phyloP scores from a whole-genome alignment of 2,113 vertebrate genomes.

The Verasper variegatus region DNA sequence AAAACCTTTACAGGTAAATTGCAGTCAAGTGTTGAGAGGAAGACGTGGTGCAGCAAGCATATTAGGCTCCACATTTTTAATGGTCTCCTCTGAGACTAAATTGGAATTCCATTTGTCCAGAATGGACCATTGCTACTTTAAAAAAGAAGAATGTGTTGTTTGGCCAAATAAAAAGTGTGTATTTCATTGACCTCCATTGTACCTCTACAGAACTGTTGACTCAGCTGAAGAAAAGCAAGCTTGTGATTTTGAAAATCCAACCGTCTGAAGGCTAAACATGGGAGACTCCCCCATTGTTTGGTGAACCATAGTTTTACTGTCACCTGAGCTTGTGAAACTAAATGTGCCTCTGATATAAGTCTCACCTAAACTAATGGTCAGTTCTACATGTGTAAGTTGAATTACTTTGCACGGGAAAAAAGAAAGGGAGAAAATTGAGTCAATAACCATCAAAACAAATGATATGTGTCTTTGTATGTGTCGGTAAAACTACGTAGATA shows the following conservation, averaged over 20 bases:
- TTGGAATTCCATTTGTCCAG: conserved; percentile 51
- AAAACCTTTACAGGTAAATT: conserved; percentile 55
- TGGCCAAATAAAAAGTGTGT: conserved; percentile 43
- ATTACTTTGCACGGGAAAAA: no score
- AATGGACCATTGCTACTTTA: conserved; percentile 9
- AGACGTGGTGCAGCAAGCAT: conserved; percentile 14
- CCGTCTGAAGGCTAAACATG: conserved; percentile 14
- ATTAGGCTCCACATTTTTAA: conserved; percentile 43
- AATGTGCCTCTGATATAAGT: no score
- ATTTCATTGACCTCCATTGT: conserved; percentile 2
- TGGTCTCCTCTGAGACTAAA: conserved; percentile 52
- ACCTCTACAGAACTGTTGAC: conserved; percentile 25
- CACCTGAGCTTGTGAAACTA: background rate
- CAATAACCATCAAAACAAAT: no score
- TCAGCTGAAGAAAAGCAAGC: conserved; percentile 35
- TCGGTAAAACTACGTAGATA: no score
- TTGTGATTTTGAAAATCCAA: conserved; percentile 10
- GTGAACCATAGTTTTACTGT: conserved; percentile 3
- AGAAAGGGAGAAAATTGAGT: no score
- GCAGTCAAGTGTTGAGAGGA: conserved; percentile 44
- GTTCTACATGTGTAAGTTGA: no score
- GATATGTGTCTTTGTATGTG: no score
- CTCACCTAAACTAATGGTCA: no score
- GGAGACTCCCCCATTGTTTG: background rate
- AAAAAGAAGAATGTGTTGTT: conserved; percentile 19